Base-by-base conservation (phyloP, 1,140 invertebrate genomes). In the Aphidius ervi region DNA sequence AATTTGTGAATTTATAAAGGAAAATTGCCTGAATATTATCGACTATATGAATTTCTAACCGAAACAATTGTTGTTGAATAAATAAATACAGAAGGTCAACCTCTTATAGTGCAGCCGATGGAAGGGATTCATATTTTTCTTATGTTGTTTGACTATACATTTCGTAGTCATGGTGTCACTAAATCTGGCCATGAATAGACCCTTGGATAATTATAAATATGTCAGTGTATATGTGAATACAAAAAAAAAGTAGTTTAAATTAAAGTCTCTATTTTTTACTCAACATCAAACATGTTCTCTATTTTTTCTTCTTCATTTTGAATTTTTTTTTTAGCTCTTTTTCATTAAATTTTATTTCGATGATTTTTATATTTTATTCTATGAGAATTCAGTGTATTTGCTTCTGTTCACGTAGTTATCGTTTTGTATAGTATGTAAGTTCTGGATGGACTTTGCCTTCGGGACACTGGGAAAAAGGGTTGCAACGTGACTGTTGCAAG, bases 401-500 rank as follows among this genome's bases (percentile, higher is more conserved):
- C 52, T 41, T 52, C 53, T n/a, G 39, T 45, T 45, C 52, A 61
- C 59, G 52, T 56, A 46, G 41, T 49, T 49, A 56, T 50, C 56
- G 53, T 48, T 61, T 53, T 40, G 40, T 47, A 43, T 9, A 59
- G 58, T 54, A 60, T 20, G 42, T 54, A 60, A 60, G 58, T 60
- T 42, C 52, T 20, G 58, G 20, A 20, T 47, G 45, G 58, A 16
- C 10, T 46, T 59, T 37, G 56, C 62, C 53, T 59, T 10, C 41
- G 42, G 52, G 48, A 62, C 54, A 48, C 50, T 8, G 16, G 60
- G 10, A n/a, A 31, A 41, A 47, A 58, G 57, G 62, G 56, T 59
- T 59, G 62, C 56, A 59, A 59, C 62, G 62, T 63, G 62, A 63
- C 61, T 48, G 48, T 48, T 46, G 48, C 46, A 41, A 37, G 46